These are phyloP conservation scores for Drosophila nr. perissopoda DNA, from an alignment of 2,888 invertebrate species.

Conservation along the genomic window DNA sequence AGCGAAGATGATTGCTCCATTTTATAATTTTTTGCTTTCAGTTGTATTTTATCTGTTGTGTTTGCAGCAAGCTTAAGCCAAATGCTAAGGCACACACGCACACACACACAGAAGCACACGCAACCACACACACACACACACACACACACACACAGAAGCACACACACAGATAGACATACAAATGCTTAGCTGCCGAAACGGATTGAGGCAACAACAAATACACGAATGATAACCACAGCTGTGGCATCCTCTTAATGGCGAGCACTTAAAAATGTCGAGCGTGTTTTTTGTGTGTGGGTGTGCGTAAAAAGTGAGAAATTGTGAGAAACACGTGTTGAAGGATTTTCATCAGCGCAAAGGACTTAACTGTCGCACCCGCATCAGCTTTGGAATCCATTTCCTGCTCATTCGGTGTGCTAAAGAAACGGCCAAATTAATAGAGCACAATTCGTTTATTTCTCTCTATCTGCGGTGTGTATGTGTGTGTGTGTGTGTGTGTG, in stretches of 20 bases:
- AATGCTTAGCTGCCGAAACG: conserved; percentile 4
- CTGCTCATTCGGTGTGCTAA: conserved; percentile 54
- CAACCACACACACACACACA: background rate
- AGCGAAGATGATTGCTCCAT: background rate
- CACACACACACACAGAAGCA: background rate
- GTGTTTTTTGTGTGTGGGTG: background rate
- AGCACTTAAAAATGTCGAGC: conserved; percentile 27
- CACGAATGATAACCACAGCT: conserved; percentile 9
- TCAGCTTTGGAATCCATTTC: conserved; percentile 34
- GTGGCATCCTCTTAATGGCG: conserved; percentile 31
- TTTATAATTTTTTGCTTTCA: background rate
- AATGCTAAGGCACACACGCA: background rate
- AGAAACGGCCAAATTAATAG: conserved; percentile 17
- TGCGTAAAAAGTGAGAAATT: background rate
- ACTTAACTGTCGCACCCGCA: conserved; percentile 40
- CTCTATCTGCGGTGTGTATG: background rate
- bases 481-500: conserved; percentile 1
- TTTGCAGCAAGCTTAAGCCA: background rate
- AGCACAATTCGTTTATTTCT: too few species aligned
- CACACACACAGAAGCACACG: background rate
- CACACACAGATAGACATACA: background rate
- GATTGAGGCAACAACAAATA: background rate
- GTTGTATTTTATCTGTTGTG: background rate
- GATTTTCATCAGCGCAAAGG: conserved; percentile 12
- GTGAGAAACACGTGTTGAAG: conserved; percentile 8